phyloP scores from a whole-genome alignment of 2,888 invertebrate genomes.

The Drosophila crucigera region DNA sequence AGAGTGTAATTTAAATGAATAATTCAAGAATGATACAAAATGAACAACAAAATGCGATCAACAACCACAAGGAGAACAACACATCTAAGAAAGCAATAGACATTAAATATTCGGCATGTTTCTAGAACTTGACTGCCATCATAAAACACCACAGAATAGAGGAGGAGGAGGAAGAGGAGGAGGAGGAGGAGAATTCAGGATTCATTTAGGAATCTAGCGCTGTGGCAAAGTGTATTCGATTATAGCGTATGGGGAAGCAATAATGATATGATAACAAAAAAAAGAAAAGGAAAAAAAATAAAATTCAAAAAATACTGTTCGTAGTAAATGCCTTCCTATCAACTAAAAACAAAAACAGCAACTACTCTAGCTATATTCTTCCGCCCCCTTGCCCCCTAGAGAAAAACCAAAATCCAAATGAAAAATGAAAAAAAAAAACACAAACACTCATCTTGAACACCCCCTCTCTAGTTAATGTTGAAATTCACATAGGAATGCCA shows the following conservation, averaged over 20 bases:
- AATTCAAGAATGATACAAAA: slow-evolving; percentile 32
- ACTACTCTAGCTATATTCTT: slow-evolving; percentile 30
- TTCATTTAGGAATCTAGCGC: slow-evolving; percentile 18
- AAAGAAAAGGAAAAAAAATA: background rate
- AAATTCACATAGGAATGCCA: slow-evolving; percentile 71
- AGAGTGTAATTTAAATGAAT: slow-evolving; percentile 63
- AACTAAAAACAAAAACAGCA: slow-evolving; percentile 4
- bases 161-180: background rate
- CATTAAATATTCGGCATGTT: slow-evolving; percentile 31
- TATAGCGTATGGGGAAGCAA: slow-evolving; percentile 29
- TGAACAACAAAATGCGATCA: slow-evolving; percentile 29
- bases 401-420: background rate
- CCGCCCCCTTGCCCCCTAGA: slow-evolving; percentile 4
- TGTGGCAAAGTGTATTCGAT: slow-evolving; percentile 25
- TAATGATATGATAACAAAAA: slow-evolving; percentile 10
- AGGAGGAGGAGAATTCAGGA: background rate
- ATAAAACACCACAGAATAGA: background rate
- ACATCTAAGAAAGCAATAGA: slow-evolving; percentile 36
- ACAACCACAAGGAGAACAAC: slow-evolving; percentile 17
- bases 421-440: background rate
- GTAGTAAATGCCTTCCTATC: slow-evolving; percentile 35
- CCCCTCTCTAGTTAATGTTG: slow-evolving; percentile 66
- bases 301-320: slow-evolving; percentile 2
- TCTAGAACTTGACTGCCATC: slow-evolving; percentile 16
- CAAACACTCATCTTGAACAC: slow-evolving; percentile 25